Percentiles rank a stretch among this genome's conserved stretches.
phyloP scores from a whole-genome alignment of 2,888 invertebrate species.

The Pristionchus mayeri region DNA sequence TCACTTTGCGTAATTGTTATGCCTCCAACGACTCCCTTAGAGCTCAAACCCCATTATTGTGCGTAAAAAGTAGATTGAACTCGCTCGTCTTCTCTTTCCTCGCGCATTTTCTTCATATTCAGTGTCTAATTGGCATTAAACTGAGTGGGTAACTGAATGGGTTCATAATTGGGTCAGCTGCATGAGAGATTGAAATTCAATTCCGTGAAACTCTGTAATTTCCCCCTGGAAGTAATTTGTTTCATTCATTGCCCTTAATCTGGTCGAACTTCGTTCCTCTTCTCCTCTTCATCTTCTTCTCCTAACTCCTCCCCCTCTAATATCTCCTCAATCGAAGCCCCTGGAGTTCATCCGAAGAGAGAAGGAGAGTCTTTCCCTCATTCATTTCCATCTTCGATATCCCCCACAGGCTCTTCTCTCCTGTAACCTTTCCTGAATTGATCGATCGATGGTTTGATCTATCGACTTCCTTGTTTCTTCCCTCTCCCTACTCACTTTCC shows the following conservation, averaged over 20 bases:
- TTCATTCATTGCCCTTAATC: neutral
- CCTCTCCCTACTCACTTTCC: neutral
- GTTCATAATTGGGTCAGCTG: neutral
- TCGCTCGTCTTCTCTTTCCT: no score
- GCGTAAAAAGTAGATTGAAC: no score
- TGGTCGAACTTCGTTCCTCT: neutral
- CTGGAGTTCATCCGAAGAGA: neutral
- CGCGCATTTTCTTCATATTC: no score
- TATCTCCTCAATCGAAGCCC: neutral
- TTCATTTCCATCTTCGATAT: neutral
- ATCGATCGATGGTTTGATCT: constrained; percentile 39
- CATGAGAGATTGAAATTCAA: neutral
- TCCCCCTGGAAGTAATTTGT: neutral
- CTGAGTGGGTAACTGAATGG: neutral
- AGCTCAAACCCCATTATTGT: no score
- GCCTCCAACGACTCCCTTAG: no score
- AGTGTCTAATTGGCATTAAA: no score
- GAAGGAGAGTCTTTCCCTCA: neutral
- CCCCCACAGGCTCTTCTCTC: neutral
- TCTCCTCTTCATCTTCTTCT: neutral
- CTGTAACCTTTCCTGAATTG: neutral
- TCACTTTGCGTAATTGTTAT: no score
- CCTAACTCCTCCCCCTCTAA: neutral
- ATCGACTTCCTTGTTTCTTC: neutral
- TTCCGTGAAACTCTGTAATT: neutral